Evolutionary conservation across 1,140 invertebrate genomes (phyloP), one percentile per base, ranked within the genome.

Genomic region (Pseudomyrmex flavicornis): DNA sequence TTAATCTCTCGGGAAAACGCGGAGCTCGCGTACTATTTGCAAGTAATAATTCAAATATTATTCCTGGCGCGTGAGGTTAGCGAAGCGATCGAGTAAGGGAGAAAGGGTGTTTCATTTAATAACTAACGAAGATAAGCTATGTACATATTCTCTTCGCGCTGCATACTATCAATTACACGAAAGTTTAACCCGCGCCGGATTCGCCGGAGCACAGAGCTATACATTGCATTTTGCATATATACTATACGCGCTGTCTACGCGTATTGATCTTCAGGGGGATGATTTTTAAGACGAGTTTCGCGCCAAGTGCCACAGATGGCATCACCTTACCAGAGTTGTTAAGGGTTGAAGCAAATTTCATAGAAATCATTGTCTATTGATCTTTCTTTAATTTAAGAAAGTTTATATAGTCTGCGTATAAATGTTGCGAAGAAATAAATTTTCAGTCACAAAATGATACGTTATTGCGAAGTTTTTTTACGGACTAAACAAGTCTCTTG

Each of bases 211-310:
- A 7, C 58, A 35, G 35, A 35, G 5, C 35, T 35, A 35, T 2
- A 77, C 74, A 62, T 58, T 68, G 68, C 48, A 58, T 79, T 70
- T 65, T 70, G 56, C 54, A 70, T 73, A 88, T 84, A 76, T 61
- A 74, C 62, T 85, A 86, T 88, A 88, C 86, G 76, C 65, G 80
- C 62, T 85, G 87, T 88, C 86, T 85, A 76, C 69, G 84, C 85
- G 90, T 91, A 91, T 92, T 92, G 91, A 92, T 92, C 90, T 35
- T 90, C 77, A 72, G 85, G 84, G 86, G 85, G 85, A 91, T 91
- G 89, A 92, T 92, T 91, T 91, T 92, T 91, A 91, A 92, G 90
- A 91, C 89, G 85, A 88, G 89, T 84, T 92, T 92, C 89, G 70
- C 86, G 52, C 69, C 65, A 72, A 83, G 72, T 68, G 63, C 56